These are phyloP conservation scores for Rhopilema esculentum DNA, from an alignment of 30 jellyfish, hydroid and myxozoan genomes.

Conservation along the genomic window DNA sequence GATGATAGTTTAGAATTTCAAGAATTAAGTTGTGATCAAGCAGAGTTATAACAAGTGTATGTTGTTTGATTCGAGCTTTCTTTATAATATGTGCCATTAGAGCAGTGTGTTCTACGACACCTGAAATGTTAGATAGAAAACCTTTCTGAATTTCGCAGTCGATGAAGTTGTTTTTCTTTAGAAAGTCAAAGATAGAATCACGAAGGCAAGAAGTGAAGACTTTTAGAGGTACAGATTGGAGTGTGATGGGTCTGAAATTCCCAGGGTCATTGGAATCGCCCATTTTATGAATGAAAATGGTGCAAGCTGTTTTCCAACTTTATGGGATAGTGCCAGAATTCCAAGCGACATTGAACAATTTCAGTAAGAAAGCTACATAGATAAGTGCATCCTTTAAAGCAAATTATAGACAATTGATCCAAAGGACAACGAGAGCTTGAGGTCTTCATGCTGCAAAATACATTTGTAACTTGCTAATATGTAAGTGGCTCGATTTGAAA, in stretches of 20 bases:
- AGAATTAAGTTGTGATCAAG: conserved; percentile 23
- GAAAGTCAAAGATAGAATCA: background rate
- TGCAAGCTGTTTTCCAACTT: conserved; percentile 42
- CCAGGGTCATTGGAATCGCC: conserved; percentile 2
- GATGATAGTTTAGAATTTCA: conserved; percentile 6
- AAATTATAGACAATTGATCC: conserved; percentile 33
- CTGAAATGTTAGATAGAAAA: conserved; percentile 11
- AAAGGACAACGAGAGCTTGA: conserved; percentile 42
- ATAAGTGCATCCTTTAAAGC: conserved; percentile 11
- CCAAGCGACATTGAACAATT: too few relatives aligned
- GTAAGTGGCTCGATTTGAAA: conserved; percentile 13
- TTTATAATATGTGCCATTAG: conserved; percentile 28
- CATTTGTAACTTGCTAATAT: conserved; percentile 9
- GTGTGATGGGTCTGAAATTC: conserved; percentile 40
- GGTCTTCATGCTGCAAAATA: conserved; percentile 19
- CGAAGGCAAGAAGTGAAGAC: conserved; percentile 12
- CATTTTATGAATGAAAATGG: conserved; percentile 36
- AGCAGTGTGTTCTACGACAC: conserved; percentile 29
- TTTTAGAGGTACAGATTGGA: conserved; percentile 33
- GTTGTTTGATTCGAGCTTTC: conserved; percentile 17
- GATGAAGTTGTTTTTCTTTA: conserved; percentile 29
- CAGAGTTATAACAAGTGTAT: conserved; percentile 8
- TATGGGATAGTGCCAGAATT: background rate
- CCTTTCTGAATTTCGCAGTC: conserved; percentile 23
- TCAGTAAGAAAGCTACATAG: conserved; percentile 2